Conservation (phyloP, 2,113 vertebrate species). For the Tragelaphus scriptus region DNA sequence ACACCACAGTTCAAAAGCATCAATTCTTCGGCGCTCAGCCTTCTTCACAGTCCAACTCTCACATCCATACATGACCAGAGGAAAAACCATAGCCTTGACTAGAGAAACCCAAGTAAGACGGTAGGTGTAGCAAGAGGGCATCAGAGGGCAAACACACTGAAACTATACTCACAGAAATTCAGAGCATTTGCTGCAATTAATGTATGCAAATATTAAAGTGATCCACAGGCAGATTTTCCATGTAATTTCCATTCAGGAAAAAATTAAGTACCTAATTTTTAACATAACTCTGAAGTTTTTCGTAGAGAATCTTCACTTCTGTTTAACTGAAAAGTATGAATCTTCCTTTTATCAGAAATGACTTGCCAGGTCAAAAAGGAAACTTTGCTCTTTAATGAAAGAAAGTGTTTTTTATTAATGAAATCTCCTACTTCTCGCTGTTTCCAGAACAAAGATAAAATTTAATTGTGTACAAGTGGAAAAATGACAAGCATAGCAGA, state of each 20-base stretch:
- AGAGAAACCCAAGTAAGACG: no score
- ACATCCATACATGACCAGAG: no score
- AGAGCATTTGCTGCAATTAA: background rate
- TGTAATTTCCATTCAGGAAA: background rate
- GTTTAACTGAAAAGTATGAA: conserved; percentile 32
- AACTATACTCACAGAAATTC: background rate
- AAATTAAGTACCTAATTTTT: background rate
- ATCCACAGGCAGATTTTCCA: background rate
- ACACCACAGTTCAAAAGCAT: no score
- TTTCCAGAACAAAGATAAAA: background rate
- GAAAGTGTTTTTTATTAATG: background rate
- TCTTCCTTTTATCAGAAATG: conserved; percentile 38
- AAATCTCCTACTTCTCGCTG: background rate
- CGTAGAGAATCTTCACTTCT: background rate
- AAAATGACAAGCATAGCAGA: background rate
- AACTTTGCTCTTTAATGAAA: conserved; percentile 36
- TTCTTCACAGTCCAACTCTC: no score
- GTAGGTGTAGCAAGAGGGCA: no score
- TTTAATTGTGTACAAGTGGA: background rate
- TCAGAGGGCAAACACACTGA: no score
- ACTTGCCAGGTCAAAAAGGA: conserved; percentile 2
- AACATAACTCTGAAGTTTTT: background rate
- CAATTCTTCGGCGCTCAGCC: no score
- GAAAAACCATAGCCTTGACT: no score
- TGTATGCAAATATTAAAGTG: background rate